Evolutionary conservation across 2,113 vertebrate species (phyloP).

Genomic region (Petrocephalus zakoni): DNA sequence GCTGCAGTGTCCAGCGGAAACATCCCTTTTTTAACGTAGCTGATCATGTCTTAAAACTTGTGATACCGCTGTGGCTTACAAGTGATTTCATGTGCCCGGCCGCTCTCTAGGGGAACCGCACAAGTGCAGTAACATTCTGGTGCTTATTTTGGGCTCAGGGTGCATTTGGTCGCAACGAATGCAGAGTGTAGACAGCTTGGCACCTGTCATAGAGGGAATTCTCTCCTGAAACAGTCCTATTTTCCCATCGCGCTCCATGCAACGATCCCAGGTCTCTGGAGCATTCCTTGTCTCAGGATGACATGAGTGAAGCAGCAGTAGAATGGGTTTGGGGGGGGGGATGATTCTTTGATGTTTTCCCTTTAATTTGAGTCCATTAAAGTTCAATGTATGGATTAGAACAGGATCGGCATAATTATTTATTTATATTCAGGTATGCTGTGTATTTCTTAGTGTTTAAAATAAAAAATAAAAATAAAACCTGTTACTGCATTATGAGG

Average conservation of each 20-base stretch:
- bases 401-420: background rate
- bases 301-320: background rate
- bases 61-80: background rate
- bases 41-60: slow-evolving; percentile 2
- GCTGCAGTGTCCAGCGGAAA: slow-evolving; percentile 2
- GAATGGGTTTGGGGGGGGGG: too few relatives aligned
- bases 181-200: background rate
- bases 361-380: background rate
- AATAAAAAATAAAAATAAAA: background rate
- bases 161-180: background rate
- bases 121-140: background rate
- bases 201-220: background rate
- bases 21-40: background rate
- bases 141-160: background rate
- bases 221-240: background rate
- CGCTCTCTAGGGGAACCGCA: background rate
- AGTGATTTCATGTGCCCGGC: background rate
- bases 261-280: background rate
- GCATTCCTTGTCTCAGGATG: slow-evolving; percentile 20
- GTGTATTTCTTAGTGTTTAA: background rate
- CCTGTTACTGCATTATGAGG: background rate
- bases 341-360: background rate
- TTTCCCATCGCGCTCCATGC: background rate
- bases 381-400: background rate
- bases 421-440: background rate